Conservation (phyloP, 2,113 vertebrate genomes). For the Cyprinus carpio region DNA sequence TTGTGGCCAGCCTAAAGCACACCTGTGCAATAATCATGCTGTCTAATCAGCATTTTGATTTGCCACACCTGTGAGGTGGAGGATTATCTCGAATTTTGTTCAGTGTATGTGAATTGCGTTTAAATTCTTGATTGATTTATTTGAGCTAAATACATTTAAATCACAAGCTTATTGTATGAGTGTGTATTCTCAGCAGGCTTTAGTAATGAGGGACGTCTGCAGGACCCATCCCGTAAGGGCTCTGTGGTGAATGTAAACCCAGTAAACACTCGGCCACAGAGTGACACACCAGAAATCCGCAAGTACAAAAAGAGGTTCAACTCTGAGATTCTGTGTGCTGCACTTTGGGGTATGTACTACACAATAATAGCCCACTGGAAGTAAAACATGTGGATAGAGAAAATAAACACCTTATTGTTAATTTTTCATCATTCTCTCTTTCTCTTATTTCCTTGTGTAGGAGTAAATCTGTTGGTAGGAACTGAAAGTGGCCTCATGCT, state of each 20-base stretch:
- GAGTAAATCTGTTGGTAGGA: not conserved
- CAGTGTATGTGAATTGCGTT: not conserved
- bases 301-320: not conserved
- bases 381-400: not conserved
- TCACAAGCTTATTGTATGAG: constrained; percentile 57
- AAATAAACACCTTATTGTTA: not conserved
- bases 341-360: not conserved
- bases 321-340: not conserved
- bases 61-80: too few species aligned
- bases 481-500: not conserved
- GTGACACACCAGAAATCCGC: not conserved
- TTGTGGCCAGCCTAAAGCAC: too few species aligned
- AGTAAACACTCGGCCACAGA: constrained; percentile 92
- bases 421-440: not conserved
- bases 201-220: constrained; percentile 87
- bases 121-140: not conserved
- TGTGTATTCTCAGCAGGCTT: constrained; percentile 79
- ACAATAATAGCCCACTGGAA: not conserved
- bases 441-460: not conserved
- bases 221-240: constrained; percentile 92
- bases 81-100: too few species aligned
- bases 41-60: too few species aligned
- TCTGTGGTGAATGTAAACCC: constrained; percentile 98
- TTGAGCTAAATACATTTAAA: not conserved
- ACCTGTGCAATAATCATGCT: too few species aligned